A percentile compares a stretch with the other conserved stretches of the same genome.
Evolutionary conservation across 2,113 vertebrate species (phyloP).

Genomic region (Aegotheles bennettii): DNA sequence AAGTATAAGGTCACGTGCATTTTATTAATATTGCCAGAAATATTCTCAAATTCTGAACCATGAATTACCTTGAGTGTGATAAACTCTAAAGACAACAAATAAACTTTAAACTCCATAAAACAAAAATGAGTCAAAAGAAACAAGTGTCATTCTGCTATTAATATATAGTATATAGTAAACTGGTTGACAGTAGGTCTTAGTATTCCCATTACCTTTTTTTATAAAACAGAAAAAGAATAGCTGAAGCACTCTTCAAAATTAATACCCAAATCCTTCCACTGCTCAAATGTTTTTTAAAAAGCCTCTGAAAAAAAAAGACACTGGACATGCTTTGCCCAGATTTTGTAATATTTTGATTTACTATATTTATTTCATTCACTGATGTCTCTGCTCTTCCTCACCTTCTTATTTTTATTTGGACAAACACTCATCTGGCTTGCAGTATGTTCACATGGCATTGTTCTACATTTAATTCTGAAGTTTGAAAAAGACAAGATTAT

Average conservation of each 20-base stretch:
- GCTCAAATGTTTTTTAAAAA: constrained; percentile 1
- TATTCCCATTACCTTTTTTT: not conserved
- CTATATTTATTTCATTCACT: not conserved
- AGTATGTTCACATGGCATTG: not conserved
- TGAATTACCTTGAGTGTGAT: not conserved
- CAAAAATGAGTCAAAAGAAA: not conserved
- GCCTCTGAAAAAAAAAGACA: constrained; percentile 24
- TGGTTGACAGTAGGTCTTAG: not conserved
- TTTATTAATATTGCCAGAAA: not conserved
- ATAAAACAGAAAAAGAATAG: not conserved
- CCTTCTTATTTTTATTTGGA: not conserved
- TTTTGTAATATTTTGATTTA: constrained; percentile 47
- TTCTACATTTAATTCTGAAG: not conserved
- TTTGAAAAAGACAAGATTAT: not conserved
- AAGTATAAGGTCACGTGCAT: not conserved
- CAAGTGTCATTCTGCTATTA: not conserved
- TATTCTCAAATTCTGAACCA: not conserved
- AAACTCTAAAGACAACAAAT: not conserved
- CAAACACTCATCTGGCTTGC: not conserved
- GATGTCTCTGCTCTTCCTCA: constrained; percentile 62
- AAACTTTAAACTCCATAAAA: not conserved
- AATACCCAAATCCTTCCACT: not conserved
- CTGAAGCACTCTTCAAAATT: not conserved
- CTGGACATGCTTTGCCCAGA: not conserved
- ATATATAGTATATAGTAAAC: not conserved